These are phyloP conservation scores for Poeciliopsis occidentalis DNA, from an alignment of 2,113 vertebrate species.

Conservation along the genomic window DNA sequence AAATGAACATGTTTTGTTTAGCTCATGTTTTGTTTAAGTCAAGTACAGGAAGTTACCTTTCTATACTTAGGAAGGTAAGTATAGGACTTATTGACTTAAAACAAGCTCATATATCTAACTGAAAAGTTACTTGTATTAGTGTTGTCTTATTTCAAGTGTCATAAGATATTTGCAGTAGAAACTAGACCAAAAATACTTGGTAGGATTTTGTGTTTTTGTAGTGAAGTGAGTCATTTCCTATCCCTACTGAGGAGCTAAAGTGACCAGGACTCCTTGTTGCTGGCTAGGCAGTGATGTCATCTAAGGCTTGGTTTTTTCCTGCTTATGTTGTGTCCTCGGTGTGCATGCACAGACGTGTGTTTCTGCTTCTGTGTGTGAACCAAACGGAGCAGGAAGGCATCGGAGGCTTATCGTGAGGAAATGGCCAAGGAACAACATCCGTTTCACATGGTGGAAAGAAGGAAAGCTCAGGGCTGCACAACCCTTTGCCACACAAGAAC, in stretches of 20 bases:
- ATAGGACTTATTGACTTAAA: no score
- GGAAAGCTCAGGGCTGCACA: conserved; percentile 25
- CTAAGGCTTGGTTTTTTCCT: conserved; percentile 37
- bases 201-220: no score
- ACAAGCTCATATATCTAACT: no score
- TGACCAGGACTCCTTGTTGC: conserved; percentile 1
- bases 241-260: not conserved
- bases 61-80: no score
- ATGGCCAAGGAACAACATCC: conserved; percentile 80
- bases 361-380: conserved; percentile 63
- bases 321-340: conserved; percentile 34
- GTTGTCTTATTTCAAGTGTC: no score
- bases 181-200: no score
- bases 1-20: no score
- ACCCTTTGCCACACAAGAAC: conserved; percentile 16
- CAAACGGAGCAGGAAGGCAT: conserved; percentile 72
- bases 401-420: conserved; percentile 80
- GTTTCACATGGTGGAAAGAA: conserved; percentile 54
- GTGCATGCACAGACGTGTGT: conserved; percentile 19
- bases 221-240: not conserved
- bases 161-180: no score
- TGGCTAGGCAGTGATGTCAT: conserved; percentile 57
- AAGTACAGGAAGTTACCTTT: no score
- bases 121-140: no score
- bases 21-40: no score